Evolutionary conservation across 2,888 invertebrate genomes (phyloP).

Genomic region (Oscheius sp.): DNA sequence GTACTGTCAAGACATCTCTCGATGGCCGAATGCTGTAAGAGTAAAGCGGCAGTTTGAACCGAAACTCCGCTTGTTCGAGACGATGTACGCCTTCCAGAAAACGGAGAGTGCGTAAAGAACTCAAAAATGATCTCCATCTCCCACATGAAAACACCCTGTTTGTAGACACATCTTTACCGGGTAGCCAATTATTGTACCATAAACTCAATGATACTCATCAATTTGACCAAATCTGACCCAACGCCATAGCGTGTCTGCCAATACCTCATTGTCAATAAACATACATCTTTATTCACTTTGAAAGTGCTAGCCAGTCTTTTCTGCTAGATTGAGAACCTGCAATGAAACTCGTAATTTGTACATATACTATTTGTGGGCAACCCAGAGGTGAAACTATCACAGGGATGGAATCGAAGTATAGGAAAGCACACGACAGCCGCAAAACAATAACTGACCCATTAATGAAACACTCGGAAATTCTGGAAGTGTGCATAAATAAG

Average conservation of each 20-base stretch:
- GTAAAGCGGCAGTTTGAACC: constrained; percentile 61
- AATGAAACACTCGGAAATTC: constrained; percentile 6
- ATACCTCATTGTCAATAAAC: constrained; percentile 19
- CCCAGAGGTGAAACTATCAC: constrained; percentile 22
- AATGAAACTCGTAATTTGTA: constrained; percentile 22
- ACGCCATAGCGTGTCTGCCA: neutral
- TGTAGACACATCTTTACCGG: neutral
- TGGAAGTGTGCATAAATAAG: neutral
- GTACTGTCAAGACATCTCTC: constrained; percentile 57
- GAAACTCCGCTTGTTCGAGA: constrained; percentile 62
- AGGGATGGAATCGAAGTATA: constrained; percentile 27
- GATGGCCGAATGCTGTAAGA: constrained; percentile 63
- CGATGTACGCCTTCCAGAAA: constrained; percentile 65
- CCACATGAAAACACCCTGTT: neutral
- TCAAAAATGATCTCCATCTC: constrained; percentile 21
- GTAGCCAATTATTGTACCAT: constrained; percentile 22
- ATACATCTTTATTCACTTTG: too few relatives aligned
- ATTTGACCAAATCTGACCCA: constrained; percentile 13
- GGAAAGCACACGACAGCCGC: constrained; percentile 17
- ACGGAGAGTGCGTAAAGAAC: constrained; percentile 21
- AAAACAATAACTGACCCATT: constrained; percentile 5
- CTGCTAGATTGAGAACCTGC: constrained; percentile 7
- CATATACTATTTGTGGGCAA: constrained; percentile 21
- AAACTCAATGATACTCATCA: constrained; percentile 9
- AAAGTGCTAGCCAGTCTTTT: too few relatives aligned